Conservation (phyloP, 2,797 vertebrate species). For the Peromyscus aztecus region DNA sequence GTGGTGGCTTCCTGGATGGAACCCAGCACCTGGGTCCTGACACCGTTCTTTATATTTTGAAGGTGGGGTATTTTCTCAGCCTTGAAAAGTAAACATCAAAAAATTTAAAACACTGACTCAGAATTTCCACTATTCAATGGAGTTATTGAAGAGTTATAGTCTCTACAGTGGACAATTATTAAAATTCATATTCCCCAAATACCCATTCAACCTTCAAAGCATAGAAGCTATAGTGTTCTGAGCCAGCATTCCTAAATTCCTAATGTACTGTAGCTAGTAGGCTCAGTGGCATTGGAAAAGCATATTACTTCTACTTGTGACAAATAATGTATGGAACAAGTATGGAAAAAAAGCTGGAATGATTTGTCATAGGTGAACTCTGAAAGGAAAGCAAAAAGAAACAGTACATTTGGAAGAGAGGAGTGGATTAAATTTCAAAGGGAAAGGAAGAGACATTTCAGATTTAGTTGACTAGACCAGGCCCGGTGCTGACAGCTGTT, state of each 20-base stretch:
- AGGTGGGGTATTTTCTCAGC: conserved; percentile 15
- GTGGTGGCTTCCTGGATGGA: background rate
- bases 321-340: conserved; percentile 30
- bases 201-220: background rate
- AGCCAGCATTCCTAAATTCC: background rate
- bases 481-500: conserved; percentile 62
- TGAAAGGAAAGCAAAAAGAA: conserved; percentile 36
- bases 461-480: background rate
- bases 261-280: background rate
- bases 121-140: conserved; percentile 24
- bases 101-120: background rate
- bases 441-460: conserved; percentile 64
- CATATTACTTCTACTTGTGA: conserved; percentile 36
- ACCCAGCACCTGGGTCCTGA: no score
- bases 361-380: conserved; percentile 61
- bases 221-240: conserved; percentile 40
- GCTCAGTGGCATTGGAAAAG: conserved; percentile 1
- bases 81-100: background rate
- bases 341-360: conserved; percentile 37
- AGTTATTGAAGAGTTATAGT: conserved; percentile 14
- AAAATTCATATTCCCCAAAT: conserved; percentile 37
- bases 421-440: conserved; percentile 77
- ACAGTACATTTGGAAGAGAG: conserved; percentile 11
- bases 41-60: background rate
- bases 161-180: conserved; percentile 3